Evolutionary conservation across 37 sponge, comb jelly and placozoan species (phyloP), one percentile per base, ranked within the genome.

Genomic region (Hexactinellida sp.): DNA sequence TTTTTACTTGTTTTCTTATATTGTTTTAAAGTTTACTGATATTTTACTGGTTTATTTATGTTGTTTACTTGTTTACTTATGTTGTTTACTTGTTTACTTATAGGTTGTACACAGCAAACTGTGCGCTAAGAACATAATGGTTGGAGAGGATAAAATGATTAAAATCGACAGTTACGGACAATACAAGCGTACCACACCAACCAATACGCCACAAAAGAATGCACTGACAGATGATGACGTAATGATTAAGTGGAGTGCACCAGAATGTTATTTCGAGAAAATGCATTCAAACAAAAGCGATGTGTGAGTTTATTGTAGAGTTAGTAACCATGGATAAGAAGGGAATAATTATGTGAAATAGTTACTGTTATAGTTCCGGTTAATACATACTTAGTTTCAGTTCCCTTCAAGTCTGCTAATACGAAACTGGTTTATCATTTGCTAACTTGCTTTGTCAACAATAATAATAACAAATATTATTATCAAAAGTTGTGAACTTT

Each of bases 271-370:
- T 63, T 63, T 63, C 13, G 76, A 63, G 76, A 63, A 63, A 23
- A 28, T 63, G 3, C 13, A 63, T 28, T 63, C 76, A 23, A 10
- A 63, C 34, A 63, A 63, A 23, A 63, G 76, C 13, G 76, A 63
- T 63, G 76, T 63, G 76, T 63, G 13, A 63, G 76, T 63, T 47
- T n/a, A n/a, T n/a, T n/a, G n/a, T n/a, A n/a, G n/a, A n/a, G n/a
- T n/a, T n/a, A n/a, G n/a, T n/a, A n/a, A n/a, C n/a, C n/a, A n/a
- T n/a, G n/a, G n/a, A n/a, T n/a, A n/a, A n/a, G n/a, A n/a, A n/a
- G n/a, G n/a, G n/a, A n/a, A n/a, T n/a, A n/a, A n/a, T n/a, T n/a
- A n/a, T n/a, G n/a, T n/a, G n/a, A n/a, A n/a, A n/a, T n/a, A n/a
- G n/a, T n/a, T n/a, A n/a, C n/a, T n/a, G n/a, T n/a, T n/a, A n/a